Percentiles rank a stretch among this genome's conserved stretches.
These are phyloP conservation scores for Rhagonycha fulva DNA, from an alignment of 2,888 invertebrate genomes.

Conservation along the genomic window DNA sequence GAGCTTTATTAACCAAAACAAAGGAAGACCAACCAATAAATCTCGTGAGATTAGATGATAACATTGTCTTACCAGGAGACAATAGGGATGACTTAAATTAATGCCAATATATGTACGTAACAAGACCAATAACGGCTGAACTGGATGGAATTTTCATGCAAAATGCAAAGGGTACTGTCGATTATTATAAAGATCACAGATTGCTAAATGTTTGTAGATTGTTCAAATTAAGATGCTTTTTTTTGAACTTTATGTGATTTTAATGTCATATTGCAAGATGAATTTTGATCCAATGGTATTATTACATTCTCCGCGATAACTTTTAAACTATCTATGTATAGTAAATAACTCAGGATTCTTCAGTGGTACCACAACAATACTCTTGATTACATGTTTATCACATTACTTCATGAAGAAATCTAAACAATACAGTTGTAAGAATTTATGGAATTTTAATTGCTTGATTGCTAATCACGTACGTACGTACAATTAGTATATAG, in stretches of 20 bases:
- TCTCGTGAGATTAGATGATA: background rate
- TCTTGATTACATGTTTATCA: background rate
- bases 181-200: background rate
- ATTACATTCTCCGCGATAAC: background rate
- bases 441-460: background rate
- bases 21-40: background rate
- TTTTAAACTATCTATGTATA: background rate
- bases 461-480: background rate
- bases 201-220: background rate
- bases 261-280: background rate
- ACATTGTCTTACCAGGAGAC: background rate
- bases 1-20: background rate
- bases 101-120: background rate
- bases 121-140: background rate
- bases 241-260: background rate
- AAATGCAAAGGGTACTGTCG: background rate
- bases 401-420: background rate
- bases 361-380: no score
- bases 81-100: background rate
- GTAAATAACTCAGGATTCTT: background rate
- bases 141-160: background rate
- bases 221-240: background rate
- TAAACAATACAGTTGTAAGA: background rate
- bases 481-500: background rate
- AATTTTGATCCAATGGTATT: background rate